Evolutionary conservation across 2,888 invertebrate species (phyloP), one percentile per base, ranked within the genome.

Genomic region (Drosophila macrothrix): DNA sequence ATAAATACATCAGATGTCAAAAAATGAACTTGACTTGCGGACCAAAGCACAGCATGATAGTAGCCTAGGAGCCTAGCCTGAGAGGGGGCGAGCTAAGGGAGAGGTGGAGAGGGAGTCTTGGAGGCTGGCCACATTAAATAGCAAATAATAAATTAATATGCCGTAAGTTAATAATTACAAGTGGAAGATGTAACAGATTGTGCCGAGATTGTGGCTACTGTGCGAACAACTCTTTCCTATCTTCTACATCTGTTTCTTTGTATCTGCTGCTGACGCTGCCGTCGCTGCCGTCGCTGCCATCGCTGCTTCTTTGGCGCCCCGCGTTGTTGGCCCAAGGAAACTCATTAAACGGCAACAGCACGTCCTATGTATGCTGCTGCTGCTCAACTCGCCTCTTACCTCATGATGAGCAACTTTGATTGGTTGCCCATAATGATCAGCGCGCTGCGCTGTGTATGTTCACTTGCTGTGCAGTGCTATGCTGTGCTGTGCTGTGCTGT

Each of bases 1-100:
- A 88, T 88, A 88, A 90, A 88, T 90, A 88, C 90, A 90, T 90
- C 87, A 88, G 82, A 86, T 88, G 87, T 88, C 87, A 90, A 86
- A 88, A 87, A 88, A 88, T 85, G 79, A 90, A 81, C 83, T 88
- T 77, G 80, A 80, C 86, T 78, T 66, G 78, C 73, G 76, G 73
- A 70, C 63, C 80, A 76, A 67, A 73, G 67, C 78, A 67, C 74
- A 76, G 73, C 73, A 50, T 72, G 76, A 65, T 67, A 70, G 62
- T 60, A 50, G 62, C 55, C 56, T 22, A 52, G 53, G 28, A 29
- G 43, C 46, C 56, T 54, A 22, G 71, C 6, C 25, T 28, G 28
- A 12, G n/a, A n/a, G 39, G 12, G 16, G 12, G 14, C 10, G 46
- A 25, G 46, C 22, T 4, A 6, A 7, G 35, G 10, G 60, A 14